Conservation (phyloP, 2,113 vertebrate genomes). For the Phylloscopus trochilus region DNA sequence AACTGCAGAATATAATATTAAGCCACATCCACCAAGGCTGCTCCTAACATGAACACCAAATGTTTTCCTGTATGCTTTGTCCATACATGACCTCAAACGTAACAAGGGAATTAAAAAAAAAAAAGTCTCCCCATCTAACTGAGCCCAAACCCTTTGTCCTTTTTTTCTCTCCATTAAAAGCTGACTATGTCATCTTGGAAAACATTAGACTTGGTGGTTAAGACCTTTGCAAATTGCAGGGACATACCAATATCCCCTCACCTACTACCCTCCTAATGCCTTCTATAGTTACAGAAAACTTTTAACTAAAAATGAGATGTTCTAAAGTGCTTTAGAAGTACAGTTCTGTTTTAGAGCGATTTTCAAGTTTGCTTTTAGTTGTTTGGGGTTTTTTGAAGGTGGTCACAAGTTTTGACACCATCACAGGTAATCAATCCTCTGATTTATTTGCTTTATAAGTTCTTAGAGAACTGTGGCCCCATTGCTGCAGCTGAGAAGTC, state of each 20-base stretch:
- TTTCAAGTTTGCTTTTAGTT: not conserved
- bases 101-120: not conserved
- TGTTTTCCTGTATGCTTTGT: not conserved
- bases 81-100: rapidly evolving
- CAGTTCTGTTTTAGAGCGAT: not conserved
- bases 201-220: not conserved
- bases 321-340: not conserved
- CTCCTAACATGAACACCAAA: not conserved
- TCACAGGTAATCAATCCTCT: not conserved
- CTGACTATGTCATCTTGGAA: not conserved
- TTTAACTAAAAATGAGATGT: not conserved
- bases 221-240: not conserved
- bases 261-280: not conserved
- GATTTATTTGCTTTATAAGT: not conserved
- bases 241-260: not conserved
- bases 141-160: not conserved
- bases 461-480: not conserved
- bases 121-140: not conserved
- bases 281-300: not conserved
- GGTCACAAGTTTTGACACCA: not conserved
- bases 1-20: not conserved
- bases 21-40: not conserved
- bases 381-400: not conserved
- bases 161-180: not conserved
- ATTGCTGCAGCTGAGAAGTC: not conserved